Conservation (phyloP, 2,888 invertebrate genomes). For the Torymus auratus region DNA sequence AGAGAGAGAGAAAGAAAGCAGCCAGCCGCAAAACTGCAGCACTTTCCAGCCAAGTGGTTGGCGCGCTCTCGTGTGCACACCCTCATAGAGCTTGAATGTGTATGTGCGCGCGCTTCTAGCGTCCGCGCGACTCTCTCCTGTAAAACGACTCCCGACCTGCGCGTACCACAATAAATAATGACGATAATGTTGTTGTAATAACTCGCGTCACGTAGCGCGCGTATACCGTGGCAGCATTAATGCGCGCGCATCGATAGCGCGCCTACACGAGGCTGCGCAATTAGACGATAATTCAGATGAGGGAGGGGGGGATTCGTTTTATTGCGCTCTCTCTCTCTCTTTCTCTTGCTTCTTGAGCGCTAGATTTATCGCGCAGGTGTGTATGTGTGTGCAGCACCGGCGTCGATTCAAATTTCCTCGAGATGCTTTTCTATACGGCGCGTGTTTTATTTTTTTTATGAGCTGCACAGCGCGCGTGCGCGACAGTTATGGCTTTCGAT, state of each 20-base stretch:
- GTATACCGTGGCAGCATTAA: not conserved
- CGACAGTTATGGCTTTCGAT: conserved; percentile 13
- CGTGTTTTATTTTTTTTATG: no score
- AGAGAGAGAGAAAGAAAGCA: no score
- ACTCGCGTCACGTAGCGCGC: conserved; percentile 44
- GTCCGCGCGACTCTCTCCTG: not conserved
- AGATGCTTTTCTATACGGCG: no score
- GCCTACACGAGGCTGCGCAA: conserved; percentile 11
- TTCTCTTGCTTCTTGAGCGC: conserved; percentile 6
- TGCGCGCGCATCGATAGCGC: conserved; percentile 1
- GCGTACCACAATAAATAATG: conserved; percentile 43
- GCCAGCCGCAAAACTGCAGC: no score
- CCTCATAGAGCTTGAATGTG: not conserved
- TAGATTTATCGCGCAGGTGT: conserved; percentile 5
- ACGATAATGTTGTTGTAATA: conserved; percentile 54
- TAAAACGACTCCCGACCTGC: conserved; percentile 21
- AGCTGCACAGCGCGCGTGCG: not conserved
- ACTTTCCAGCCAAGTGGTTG: no score
- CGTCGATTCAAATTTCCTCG: not conserved
- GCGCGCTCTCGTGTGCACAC: no score
- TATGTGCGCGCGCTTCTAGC: not conserved
- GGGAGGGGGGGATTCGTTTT: conserved; percentile 21
- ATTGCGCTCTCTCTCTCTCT: not conserved
- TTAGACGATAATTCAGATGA: conserved; percentile 51
- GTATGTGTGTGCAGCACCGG: not conserved